Evolutionary conservation across 53 echinoderm and acorn worm genomes (phyloP).

Genomic region (Stichopus horrens): DNA sequence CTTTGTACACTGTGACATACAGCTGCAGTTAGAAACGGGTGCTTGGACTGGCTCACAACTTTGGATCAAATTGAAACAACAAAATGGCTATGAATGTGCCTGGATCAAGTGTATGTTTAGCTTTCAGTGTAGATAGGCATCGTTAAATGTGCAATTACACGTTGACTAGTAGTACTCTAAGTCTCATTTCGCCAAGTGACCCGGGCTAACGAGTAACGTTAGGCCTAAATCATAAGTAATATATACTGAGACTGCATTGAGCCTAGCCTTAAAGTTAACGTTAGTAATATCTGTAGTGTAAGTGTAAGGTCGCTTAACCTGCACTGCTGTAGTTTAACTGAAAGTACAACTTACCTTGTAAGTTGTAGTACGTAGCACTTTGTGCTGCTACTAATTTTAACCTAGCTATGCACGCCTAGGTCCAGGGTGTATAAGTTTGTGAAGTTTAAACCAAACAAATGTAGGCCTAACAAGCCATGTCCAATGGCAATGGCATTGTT

Average conservation of each 20-base stretch:
- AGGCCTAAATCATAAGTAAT: background rate
- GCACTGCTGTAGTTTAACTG: background rate
- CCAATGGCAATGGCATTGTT: too few relatives aligned
- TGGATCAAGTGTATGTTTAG: constrained; percentile 11
- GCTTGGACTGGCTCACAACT: too few relatives aligned
- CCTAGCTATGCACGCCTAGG: too few relatives aligned
- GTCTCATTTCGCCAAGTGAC: background rate
- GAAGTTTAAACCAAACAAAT: too few relatives aligned
- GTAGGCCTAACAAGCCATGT: too few relatives aligned
- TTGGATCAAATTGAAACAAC: background rate
- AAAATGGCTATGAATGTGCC: constrained; percentile 24
- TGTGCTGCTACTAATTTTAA: too few relatives aligned
- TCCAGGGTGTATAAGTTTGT: too few relatives aligned
- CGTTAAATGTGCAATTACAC: background rate
- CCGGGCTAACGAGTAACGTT: background rate
- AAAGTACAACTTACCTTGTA: too few relatives aligned
- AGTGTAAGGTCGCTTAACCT: background rate
- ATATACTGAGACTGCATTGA: background rate
- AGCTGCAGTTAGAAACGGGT: too few relatives aligned
- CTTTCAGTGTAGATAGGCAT: background rate
- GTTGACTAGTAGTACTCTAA: background rate
- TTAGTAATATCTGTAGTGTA: background rate
- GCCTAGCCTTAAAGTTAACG: background rate
- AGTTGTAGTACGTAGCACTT: too few relatives aligned
- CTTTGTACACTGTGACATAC: too few relatives aligned